Evolutionary conservation across 1,140 invertebrate genomes (phyloP), one percentile per base, ranked within the genome.

Genomic region (Cydia amplana): DNA sequence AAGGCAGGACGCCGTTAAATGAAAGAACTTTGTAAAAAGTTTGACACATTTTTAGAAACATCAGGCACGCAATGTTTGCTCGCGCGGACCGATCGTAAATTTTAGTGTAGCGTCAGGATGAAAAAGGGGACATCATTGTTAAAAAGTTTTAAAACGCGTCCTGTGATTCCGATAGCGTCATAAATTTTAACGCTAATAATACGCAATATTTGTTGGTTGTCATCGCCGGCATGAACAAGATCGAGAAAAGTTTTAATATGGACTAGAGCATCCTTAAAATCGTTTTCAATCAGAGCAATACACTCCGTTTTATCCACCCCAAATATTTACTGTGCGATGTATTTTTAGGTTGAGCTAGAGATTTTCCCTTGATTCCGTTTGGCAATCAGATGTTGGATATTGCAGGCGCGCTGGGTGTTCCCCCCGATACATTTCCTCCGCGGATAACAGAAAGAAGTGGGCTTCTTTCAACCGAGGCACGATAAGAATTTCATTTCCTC

Each of bases 401-500:
- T 87, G 85, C 87, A 81, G 80, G 81, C 82, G 77, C 55, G 74
- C 80, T 82, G 80, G 79, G 77, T 77, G 51, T 78, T 82, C 83
- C 86, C 82, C 85, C 85, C 76, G 65, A 88, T 90, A 89, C 91
- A 91, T 93, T 91, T 91, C 89, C 87, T 84, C 74, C 74, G 75
- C 81, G 91, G 91, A 91, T 91, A 91, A 90, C 85, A 87, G 89
- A 87, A 88, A 88, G 85, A 89, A 90, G 84, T 86, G 83, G 85
- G 89, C 86, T 86, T 85, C 87, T 87, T 87, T 88, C 84, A 84
- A 83, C 80, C 76, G 78, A 82, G 85, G 87, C 86, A 86, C 89
- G 91, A 93, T 93, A 93, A 93, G 90, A 93, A 93, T 93, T 93
- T 90, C 91, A 93, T 93, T 93, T 93, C 91, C 91, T 91, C 82